Base-by-base conservation (phyloP, 1,140 invertebrate genomes). In the Penaeus chinensis region DNA sequence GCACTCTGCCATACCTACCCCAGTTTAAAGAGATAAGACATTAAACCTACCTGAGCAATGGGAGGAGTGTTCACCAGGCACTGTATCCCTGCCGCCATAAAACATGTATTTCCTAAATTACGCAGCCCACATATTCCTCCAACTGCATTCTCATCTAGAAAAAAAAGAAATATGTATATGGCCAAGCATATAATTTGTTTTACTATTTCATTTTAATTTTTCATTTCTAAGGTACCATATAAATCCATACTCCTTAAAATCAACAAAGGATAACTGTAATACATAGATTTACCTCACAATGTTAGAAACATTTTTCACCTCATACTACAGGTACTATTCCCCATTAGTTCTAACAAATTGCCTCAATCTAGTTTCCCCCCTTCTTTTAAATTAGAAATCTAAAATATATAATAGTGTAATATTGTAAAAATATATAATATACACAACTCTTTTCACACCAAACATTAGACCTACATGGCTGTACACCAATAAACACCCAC, bases 31-130 rank as follows among this genome's bases (percentile, higher is more conserved):
- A 27, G 1, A 66, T 37, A 65, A 10, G 42, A 24, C 3, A 24
- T 54, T 20, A 19, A 19, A 76, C 80, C 16, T 37, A 90, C 89
- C 89, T 90, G 87, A 87, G 88, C 89, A 86, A 94, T 90, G 10
- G 92, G 92, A 16, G 91, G 90, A 8, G 93, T 92, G 88, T 92
- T 91, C 16, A 92, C 90, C 42, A 93, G 89, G 84, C 92, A 93
- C 88, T 93, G 93, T 37, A 93, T 91, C 18, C 92, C 91, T 10
- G 92, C 91, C 82, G 93, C 93, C 92, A 93, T 92, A 85, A 93
- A 94, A 90, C 93, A 94, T 16, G 93, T 93, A 89, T 94, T 94
- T 27, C 93, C 93, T n/a, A 94, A 91, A 91, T 94, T 94, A 82
- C 92, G 91, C 10, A 94, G 91, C 7, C 94, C 94, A 74, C 95